Percentiles rank a stretch among this genome's conserved stretches.
phyloP scores from a whole-genome alignment of 2,113 vertebrate species.

The Solenodon paradoxus region DNA sequence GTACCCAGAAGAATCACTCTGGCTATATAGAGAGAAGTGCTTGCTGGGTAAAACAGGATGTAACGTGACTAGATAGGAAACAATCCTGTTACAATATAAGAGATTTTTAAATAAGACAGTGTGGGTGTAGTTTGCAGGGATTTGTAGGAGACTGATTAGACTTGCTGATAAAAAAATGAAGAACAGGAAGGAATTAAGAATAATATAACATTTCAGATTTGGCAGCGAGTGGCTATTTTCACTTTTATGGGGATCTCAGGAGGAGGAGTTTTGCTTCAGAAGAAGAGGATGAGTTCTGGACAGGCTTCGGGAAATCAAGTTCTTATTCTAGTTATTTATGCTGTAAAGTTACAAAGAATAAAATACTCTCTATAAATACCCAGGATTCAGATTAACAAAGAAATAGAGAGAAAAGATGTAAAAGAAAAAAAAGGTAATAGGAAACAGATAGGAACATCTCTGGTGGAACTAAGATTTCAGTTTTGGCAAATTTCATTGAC shows the following conservation, averaged over 20 bases:
- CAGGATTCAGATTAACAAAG: neutral
- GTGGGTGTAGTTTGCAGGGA: neutral
- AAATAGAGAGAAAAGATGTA: neutral
- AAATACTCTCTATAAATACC: neutral
- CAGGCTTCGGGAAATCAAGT: neutral
- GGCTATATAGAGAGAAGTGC: neutral
- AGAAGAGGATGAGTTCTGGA: neutral
- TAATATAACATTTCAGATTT: neutral
- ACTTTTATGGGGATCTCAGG: neutral
- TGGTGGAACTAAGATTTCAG: neutral
- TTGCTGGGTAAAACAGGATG: neutral
- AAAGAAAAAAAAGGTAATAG: neutral
- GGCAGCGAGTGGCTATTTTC: neutral
- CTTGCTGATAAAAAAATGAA: neutral
- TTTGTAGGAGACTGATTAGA: neutral
- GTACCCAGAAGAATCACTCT: neutral
- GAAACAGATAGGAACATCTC: neutral
- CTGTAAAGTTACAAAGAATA: neutral
- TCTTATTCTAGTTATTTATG: neutral
- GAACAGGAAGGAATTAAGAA: neutral
- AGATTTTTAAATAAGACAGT: neutral
- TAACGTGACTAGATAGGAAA: neutral
- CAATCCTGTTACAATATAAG: neutral
- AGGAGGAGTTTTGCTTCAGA: neutral
- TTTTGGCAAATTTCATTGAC: neutral